phyloP scores from a whole-genome alignment of 1,140 invertebrate genomes.

The Ridgeia piscesae region DNA sequence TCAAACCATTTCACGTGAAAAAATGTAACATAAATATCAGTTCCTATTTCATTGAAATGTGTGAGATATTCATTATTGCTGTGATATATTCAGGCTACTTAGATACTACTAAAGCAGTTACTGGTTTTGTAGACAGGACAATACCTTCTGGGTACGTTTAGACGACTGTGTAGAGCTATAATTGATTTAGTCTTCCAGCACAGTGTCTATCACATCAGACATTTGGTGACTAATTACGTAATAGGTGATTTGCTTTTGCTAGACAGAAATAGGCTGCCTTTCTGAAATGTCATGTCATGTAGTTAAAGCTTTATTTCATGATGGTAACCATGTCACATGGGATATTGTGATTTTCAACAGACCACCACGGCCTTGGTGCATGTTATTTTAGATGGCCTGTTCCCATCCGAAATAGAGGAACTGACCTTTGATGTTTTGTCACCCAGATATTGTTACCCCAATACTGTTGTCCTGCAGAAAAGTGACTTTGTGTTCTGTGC shows the following conservation, averaged over 20 bases:
- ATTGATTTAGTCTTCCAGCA: neutral
- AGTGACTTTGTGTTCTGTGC: constrained; percentile 22
- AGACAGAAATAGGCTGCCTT: neutral
- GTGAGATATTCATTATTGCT: neutral
- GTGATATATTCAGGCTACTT: neutral
- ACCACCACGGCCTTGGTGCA: neutral
- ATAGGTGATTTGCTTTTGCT: neutral
- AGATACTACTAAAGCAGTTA: neutral
- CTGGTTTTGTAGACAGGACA: neutral
- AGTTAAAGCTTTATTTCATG: no score
- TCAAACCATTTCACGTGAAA: constrained; percentile 1
- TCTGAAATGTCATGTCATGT: neutral
- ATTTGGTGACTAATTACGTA: neutral
- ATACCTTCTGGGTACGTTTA: neutral
- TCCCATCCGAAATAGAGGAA: neutral
- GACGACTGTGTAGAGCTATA: neutral
- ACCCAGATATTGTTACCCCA: neutral
- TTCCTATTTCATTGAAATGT: neutral
- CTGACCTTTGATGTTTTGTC: neutral
- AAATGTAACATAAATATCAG: neutral
- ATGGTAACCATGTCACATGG: no score
- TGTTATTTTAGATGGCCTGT: neutral
- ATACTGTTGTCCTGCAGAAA: neutral
- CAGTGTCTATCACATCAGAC: no score
- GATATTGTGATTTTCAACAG: no score